These are phyloP conservation scores for Echinops telfairi DNA, from an alignment of 2,113 vertebrate species.

Conservation along the genomic window DNA sequence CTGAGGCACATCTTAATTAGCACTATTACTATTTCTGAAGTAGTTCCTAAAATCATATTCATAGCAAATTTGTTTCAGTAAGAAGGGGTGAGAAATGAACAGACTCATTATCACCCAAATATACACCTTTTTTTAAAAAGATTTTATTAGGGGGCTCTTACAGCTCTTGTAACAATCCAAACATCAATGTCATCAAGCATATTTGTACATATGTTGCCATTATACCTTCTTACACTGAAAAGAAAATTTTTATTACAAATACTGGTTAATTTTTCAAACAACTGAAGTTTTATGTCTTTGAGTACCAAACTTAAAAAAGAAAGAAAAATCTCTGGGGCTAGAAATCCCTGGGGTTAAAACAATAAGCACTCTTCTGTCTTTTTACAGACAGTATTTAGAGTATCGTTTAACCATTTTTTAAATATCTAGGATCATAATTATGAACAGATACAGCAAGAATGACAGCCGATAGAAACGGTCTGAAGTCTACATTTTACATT, in stretches of 20 bases:
- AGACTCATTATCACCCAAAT: background rate
- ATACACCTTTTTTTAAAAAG: too few relatives aligned
- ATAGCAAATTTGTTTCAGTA: slow-evolving; percentile 44
- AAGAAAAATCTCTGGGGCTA: background rate
- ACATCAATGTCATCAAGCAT: too few relatives aligned
- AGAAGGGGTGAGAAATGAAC: background rate
- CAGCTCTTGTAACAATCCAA: too few relatives aligned
- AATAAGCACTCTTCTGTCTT: background rate
- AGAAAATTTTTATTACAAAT: slow-evolving; percentile 5
- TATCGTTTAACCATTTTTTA: slow-evolving; percentile 33
- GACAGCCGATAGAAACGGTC: background rate
- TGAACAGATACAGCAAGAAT: background rate
- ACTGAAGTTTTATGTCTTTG: slow-evolving; percentile 20
- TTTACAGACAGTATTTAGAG: background rate
- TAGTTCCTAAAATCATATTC: slow-evolving; percentile 54
- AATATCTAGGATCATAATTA: slow-evolving; percentile 4
- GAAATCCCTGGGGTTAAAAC: slow-evolving; percentile 4
- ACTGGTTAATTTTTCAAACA: slow-evolving; percentile 39
- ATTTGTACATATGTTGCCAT: too few relatives aligned
- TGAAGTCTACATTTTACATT: background rate
- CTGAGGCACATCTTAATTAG: slow-evolving; percentile 62
- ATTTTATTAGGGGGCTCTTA: too few relatives aligned
- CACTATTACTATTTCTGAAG: slow-evolving; percentile 39
- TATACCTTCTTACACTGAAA: slow-evolving; percentile 1
- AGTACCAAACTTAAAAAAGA: background rate